A percentile compares a stretch with the other conserved stretches of the same genome.
Conservation (phyloP, 2,888 invertebrate species). For the Cephus runcator region DNA sequence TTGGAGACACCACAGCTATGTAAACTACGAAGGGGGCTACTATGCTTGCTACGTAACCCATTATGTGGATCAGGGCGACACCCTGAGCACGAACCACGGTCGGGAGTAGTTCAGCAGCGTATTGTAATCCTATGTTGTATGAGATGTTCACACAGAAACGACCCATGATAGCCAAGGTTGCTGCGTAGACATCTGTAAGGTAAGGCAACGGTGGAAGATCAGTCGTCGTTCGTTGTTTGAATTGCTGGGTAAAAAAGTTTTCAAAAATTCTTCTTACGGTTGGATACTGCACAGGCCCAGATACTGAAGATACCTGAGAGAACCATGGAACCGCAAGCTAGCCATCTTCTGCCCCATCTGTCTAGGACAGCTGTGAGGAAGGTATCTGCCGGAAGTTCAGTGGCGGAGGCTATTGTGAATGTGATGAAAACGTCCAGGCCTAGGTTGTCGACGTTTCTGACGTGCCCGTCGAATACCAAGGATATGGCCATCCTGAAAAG, state of each 20-base stretch:
- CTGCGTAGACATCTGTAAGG: conserved; percentile 75
- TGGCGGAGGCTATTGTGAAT: conserved; percentile 85
- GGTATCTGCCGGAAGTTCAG: conserved; percentile 87
- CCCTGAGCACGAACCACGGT: conserved; percentile 90
- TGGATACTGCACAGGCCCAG: conserved; percentile 79
- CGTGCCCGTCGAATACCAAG: conserved; percentile 88
- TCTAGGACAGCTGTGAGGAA: conserved; percentile 81
- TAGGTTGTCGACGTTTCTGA: conserved; percentile 85
- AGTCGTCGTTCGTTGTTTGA: not conserved
- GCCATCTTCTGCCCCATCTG: conserved; percentile 86
- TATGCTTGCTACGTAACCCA: conserved; percentile 88
- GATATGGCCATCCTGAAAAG: conserved; percentile 80
- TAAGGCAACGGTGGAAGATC: not conserved
- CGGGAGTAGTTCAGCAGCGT: conserved; percentile 87
- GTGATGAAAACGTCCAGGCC: conserved; percentile 87
- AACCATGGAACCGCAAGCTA: conserved; percentile 85
- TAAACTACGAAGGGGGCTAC: conserved; percentile 88
- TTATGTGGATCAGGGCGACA: conserved; percentile 86
- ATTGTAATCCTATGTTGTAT: conserved; percentile 90
- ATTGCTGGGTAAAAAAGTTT: not conserved
- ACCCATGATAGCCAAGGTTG: conserved; percentile 82
- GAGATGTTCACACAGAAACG: conserved; percentile 89
- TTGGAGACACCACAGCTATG: conserved; percentile 76
- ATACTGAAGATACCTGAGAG: conserved; percentile 84
- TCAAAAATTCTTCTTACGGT: conserved; percentile 67